Base-by-base conservation (phyloP, 2,113 vertebrate species). In the Montifringilla adamsi region DNA sequence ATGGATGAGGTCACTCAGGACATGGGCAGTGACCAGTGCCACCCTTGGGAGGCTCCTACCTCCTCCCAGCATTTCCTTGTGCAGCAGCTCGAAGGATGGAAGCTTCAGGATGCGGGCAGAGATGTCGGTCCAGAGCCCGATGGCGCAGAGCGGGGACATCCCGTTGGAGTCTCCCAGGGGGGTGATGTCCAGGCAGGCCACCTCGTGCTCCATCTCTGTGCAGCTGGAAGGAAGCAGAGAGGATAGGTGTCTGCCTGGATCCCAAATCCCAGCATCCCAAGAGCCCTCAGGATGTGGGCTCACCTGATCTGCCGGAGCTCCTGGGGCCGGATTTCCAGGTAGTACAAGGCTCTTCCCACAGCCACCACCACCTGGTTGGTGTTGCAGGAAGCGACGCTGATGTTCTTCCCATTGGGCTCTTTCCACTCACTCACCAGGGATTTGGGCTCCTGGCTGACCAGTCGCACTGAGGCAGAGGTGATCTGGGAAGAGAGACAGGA, bases 61-160 rank as follows among this genome's bases (percentile, higher is more conserved):
- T 99, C 99, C 99, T 28, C 99, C 99, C 90, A 99, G 98, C 99
- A 99, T 99, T 97, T 99, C 99, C 91, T 99, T 99, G 98, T 99
- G 99, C 96, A 99, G 97, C 35, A 99, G 97, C 8, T 98, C 99
- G 76, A 99, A 99, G 21, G 98, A 99, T 9, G 99, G 99, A 52
- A 99, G 98, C 87, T 99, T 99, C 23, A 99, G 98, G 87, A 99
- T 99, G 10, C 99, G 99, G 60, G 99, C 99, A 0, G 99, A 99
- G 96, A 99, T 99, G 97, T 99, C 99, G 0, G 99, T 99, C 99
- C 99, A 99, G 77, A 99, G 98, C 62, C 99, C 99, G 9, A 99
- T 99, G 5, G 99, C 99, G 24, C 99, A 99, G 30, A 99, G 98
- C 0, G 98, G 98, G n/a, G 99, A 99, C 97, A 99, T 98, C 31